These are phyloP conservation scores for Coptotermes formosanus DNA, from an alignment of 1,140 invertebrate genomes.

Conservation along the genomic window DNA sequence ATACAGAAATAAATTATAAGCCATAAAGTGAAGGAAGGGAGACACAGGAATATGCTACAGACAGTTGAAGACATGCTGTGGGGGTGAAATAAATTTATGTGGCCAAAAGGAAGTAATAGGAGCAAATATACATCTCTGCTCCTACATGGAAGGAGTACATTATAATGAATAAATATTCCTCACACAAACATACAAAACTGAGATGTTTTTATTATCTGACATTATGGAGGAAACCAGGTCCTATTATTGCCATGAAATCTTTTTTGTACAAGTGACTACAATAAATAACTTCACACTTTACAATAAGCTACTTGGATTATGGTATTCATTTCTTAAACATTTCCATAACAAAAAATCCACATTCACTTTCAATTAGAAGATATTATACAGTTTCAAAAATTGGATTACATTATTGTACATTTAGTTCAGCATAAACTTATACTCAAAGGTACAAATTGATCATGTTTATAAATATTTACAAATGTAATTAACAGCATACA, in stretches of 20 bases:
- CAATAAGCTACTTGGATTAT: not conserved
- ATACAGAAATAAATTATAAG: too few species aligned
- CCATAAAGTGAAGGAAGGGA: too few species aligned
- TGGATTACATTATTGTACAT: not conserved
- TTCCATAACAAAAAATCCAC: not conserved
- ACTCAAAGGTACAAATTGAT: not conserved
- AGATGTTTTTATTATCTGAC: not conserved
- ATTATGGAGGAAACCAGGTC: not conserved
- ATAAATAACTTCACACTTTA: not conserved
- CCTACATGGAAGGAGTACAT: too few species aligned
- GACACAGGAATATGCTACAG: too few species aligned
- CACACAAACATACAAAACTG: not conserved
- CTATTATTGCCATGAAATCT: not conserved
- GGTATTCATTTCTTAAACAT: not conserved
- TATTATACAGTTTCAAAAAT: not conserved
- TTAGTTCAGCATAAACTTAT: not conserved
- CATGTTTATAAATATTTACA: too few species aligned
- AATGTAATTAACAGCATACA: too few species aligned
- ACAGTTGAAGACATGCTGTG: too few species aligned
- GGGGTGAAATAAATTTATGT: too few species aligned
- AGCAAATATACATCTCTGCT: too few species aligned
- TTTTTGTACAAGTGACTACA: slow-evolving; percentile 1
- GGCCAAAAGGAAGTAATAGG: too few species aligned
- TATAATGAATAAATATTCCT: not conserved
- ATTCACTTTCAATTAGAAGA: not conserved